These are phyloP conservation scores for Lobophora halterata DNA, from an alignment of 2,888 invertebrate species.

Conservation along the genomic window DNA sequence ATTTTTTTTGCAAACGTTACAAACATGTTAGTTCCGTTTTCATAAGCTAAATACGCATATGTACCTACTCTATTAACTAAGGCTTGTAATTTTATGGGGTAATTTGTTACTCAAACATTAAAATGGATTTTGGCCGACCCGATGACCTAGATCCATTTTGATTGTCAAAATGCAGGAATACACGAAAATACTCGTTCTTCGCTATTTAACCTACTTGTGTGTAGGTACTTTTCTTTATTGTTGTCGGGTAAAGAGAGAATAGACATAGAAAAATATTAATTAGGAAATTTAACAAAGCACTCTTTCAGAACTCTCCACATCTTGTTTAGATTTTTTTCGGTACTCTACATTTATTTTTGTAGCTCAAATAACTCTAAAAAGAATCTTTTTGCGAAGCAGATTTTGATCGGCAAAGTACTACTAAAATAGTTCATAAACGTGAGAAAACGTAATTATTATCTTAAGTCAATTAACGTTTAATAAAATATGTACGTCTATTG, in stretches of 20 bases:
- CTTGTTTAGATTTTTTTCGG: too few species aligned
- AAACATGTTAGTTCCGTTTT: conserved; percentile 48
- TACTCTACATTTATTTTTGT: too few species aligned
- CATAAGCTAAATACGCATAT: conserved; percentile 41
- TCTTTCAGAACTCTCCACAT: too few species aligned
- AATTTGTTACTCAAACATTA: conserved; percentile 37
- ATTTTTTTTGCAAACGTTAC: conserved; percentile 37
- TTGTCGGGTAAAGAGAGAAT: not conserved
- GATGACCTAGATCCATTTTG: conserved; percentile 19
- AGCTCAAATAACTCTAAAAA: too few species aligned
- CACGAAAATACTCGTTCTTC: too few species aligned
- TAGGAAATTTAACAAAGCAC: conserved; percentile 4
- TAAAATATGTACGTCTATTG: conserved; percentile 1
- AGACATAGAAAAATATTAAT: conserved; percentile 2
- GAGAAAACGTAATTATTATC: conserved; percentile 12
- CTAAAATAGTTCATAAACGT: conserved; percentile 5
- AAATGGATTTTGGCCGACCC: conserved; percentile 14
- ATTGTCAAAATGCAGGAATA: too few species aligned
- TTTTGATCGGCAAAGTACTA: too few species aligned
- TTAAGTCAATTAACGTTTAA: conserved; percentile 1
- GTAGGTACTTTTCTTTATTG: too few species aligned
- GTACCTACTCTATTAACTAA: conserved; percentile 12
- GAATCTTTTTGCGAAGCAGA: too few species aligned
- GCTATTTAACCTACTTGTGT: too few species aligned
- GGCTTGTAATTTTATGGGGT: conserved; percentile 50